phyloP scores from a whole-genome alignment of 2,113 vertebrate genomes.

The Labeo catla region DNA sequence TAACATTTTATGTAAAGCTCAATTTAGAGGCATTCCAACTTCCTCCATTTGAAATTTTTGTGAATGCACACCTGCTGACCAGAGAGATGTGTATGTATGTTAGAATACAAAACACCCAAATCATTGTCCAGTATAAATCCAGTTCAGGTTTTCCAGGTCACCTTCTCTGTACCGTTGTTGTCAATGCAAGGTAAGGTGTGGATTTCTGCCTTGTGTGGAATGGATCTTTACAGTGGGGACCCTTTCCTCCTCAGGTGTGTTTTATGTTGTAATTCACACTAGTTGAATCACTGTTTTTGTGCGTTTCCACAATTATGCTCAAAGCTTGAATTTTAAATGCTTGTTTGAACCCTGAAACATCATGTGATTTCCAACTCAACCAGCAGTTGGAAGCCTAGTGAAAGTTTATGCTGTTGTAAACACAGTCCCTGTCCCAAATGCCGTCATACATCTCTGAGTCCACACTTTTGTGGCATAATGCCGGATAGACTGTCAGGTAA shows the following conservation, averaged over 20 bases:
- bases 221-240: neutral
- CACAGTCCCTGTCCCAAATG: neutral
- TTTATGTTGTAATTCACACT: slow-evolving; percentile 24
- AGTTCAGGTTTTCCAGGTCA: slow-evolving; percentile 29
- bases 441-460: neutral
- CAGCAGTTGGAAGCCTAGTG: neutral
- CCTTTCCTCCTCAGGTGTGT: slow-evolving; percentile 24
- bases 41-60: neutral
- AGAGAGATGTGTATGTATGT: neutral
- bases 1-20: slow-evolving; percentile 9
- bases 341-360: neutral
- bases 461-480: neutral
- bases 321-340: neutral
- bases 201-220: slow-evolving; percentile 15
- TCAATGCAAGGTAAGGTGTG: neutral
- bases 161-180: neutral
- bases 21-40: slow-evolving; percentile 35
- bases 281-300: slow-evolving; percentile 24
- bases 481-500: neutral
- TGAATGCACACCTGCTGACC: slow-evolving; percentile 16
- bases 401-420: slow-evolving; percentile 3
- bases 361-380: neutral
- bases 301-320: slow-evolving; percentile 1
- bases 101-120: neutral
- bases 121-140: neutral